Evolutionary conservation across 2,888 invertebrate species (phyloP), one percentile per base, ranked within the genome.

Genomic region (Perizoma flavofasciatum): DNA sequence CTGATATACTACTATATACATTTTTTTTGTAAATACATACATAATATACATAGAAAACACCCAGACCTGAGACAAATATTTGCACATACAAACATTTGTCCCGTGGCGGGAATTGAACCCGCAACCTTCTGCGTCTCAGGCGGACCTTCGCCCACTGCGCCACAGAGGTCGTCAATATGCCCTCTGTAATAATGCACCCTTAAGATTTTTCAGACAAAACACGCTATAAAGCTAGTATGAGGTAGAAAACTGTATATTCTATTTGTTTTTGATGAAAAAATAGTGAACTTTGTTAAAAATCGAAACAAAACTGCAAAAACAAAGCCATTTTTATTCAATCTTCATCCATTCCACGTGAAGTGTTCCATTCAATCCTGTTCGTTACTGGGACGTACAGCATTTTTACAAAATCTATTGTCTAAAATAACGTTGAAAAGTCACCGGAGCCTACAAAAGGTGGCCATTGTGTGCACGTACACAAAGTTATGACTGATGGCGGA

Each of bases 401-500:
- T 61, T 59, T 60, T 53, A 55, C 47, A 55, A 67, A 63, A 59
- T 61, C 62, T 48, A 55, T 68, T 69, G 66, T 68, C 55, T 67
- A 62, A 64, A 69, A 70, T 62, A 71, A 60, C 62, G 68, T 59
- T 43, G 52, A 62, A 68, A 71, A 70, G 69, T 70, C 68, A 68
- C 61, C 56, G 53, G 59, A 43, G 52, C 41, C 41, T 40, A 77
- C 74, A 75, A 79, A 77, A 74, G 73, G 71, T 59, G 66, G 74
- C 73, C 59, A 77, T 77, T 79, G 74, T 79, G 77, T 75, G 74
- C 68, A 75, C 75, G 70, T 77, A 73, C 72, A 75, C 71, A 77
- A 58, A 82, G 81, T 82, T 86, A 89, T 90, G 86, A 90, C 79
- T 86, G 85, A 89, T 87, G 85, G 83, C 72, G 84, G 85, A 86